Evolutionary conservation across 2,113 vertebrate genomes (phyloP), one percentile per base, ranked within the genome.

Genomic region (Microtus pennsylvanicus): DNA sequence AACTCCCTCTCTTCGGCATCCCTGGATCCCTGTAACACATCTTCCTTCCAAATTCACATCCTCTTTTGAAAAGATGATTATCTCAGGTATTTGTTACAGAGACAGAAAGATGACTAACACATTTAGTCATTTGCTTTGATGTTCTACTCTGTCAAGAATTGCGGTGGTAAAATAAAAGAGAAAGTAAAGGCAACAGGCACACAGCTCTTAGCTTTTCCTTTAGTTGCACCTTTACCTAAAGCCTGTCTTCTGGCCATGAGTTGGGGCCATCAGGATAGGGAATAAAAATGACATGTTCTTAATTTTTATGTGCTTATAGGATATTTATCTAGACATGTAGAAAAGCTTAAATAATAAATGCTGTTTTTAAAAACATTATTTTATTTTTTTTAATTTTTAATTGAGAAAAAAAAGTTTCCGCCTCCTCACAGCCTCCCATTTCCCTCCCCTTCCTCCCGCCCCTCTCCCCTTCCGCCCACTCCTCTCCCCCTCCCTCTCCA

Each of bases 161-260:
- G 11, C 92, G 28, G 3, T 83, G 47, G 30, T 83, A 72, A 95
- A 97, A 45, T 72, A 95, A 93, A 45, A 81, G 6, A 90, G 38
- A 88, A 89, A 63, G 19, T 65, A 22, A 87, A 65, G 89, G 45
- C 22, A 82, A 81, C 11, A 76, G 13, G n/a, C 61, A 90, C 30
- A 13, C 3, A 97, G 55, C 7, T 42, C 75, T 63, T 83, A 67
- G 16, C 87, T 97, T 93, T 35, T 14, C 33, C 70, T 78, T 95
- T 55, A 91, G 63, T 4, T 93, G 33, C 89, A 81, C 77, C 83
- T 38, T 87, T 78, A 90, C 72, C 1, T 94, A 67, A 89, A 78
- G 14, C n/a, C 3, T 42, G 26, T 85, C 47, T 30, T 83, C 35
- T 93, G 33, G 35, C 35, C 4, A 33, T 74, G n/a, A 65, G 9